phyloP scores from a whole-genome alignment of 2,113 vertebrate species.

The Proteles cristata region DNA sequence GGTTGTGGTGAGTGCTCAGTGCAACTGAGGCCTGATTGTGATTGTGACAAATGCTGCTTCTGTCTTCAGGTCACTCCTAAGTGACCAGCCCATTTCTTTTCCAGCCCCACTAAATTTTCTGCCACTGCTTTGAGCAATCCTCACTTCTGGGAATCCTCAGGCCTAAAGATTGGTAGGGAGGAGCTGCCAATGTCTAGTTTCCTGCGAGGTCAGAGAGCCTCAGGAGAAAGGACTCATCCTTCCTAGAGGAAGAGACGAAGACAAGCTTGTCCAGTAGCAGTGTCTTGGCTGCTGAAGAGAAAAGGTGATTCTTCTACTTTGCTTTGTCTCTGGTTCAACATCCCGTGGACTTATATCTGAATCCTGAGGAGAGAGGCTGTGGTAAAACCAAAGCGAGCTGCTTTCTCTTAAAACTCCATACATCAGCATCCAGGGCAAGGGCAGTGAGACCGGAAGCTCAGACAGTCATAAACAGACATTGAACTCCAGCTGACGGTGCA shows the following conservation, averaged over 20 bases:
- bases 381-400: background rate
- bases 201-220: background rate
- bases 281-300: background rate
- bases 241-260: background rate
- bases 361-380: background rate
- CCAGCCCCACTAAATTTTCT: too few relatives aligned
- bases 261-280: too few relatives aligned
- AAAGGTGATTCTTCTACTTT: background rate
- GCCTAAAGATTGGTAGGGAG: background rate
- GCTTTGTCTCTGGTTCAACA: background rate
- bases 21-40: background rate
- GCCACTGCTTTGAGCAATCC: background rate
- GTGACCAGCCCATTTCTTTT: background rate
- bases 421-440: background rate
- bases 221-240: background rate
- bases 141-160: background rate
- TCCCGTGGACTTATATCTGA: background rate
- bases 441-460: rapidly evolving
- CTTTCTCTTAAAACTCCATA: background rate
- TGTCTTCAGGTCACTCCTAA: background rate
- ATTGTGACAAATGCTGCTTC: background rate
- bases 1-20: rapidly evolving
- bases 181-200: background rate
- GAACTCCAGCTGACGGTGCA: background rate
- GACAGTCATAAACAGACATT: too few relatives aligned